Percentiles rank a stretch among this genome's conserved stretches.
Conservation (phyloP, 1,140 invertebrate genomes). For the Paraescarpia echinospica region DNA sequence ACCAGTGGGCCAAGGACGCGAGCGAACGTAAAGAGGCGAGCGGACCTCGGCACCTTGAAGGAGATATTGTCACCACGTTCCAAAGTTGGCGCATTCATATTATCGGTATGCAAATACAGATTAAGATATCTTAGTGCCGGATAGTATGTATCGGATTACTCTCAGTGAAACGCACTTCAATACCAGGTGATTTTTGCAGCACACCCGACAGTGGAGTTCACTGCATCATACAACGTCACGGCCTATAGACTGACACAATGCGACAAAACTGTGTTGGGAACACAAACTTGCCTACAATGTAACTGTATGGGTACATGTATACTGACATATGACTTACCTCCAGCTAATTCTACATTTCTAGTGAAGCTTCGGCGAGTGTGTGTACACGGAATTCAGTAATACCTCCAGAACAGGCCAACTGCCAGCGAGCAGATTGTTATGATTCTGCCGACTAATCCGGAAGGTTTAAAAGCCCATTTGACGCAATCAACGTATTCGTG, state of each 20-base stretch:
- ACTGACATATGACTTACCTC: background rate
- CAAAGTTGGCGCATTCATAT: too few species aligned
- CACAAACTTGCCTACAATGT: background rate
- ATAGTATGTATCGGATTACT: background rate
- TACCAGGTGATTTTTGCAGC: background rate
- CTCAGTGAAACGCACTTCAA: background rate
- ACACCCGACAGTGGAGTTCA: background rate
- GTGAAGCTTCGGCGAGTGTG: background rate
- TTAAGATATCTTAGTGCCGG: background rate
- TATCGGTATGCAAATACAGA: too few species aligned
- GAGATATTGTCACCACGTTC: too few species aligned
- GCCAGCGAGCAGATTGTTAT: background rate
- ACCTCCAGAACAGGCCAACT: background rate
- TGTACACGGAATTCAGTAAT: background rate
- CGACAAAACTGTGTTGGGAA: too few species aligned
- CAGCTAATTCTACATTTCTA: background rate
- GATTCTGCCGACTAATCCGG: background rate
- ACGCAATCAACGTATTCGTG: background rate
- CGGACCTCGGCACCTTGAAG: too few species aligned
- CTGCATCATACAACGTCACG: background rate
- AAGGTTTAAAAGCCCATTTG: background rate
- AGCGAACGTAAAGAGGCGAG: too few species aligned
- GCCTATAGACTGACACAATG: background rate
- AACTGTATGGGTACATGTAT: background rate
- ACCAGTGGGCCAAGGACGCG: too few species aligned